A percentile compares a stretch with the other conserved stretches of the same genome.
phyloP scores from a whole-genome alignment of 1,140 invertebrate species.

The Druon quercuslanigerum region DNA sequence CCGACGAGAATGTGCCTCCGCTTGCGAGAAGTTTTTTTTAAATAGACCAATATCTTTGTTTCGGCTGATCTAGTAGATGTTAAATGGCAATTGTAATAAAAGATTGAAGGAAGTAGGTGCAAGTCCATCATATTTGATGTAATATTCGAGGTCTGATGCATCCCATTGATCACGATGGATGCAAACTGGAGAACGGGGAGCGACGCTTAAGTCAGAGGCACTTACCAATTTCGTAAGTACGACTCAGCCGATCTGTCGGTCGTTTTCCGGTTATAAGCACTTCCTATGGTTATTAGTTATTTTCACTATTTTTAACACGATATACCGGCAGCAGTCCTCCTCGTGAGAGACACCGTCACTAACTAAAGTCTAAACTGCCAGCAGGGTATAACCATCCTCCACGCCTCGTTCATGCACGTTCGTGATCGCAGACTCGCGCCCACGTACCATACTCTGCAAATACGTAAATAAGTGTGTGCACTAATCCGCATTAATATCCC shows the following conservation, averaged over 20 bases:
- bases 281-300: not conserved
- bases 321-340: conserved; percentile 54
- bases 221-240: conserved; percentile 55
- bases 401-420: conserved; percentile 20
- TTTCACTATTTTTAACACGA: conserved; percentile 29
- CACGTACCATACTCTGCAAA: conserved; percentile 23
- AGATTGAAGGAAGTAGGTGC: too few relatives aligned
- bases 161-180: too few relatives aligned
- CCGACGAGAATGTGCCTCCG: too few relatives aligned
- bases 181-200: too few relatives aligned
- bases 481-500: conserved; percentile 24
- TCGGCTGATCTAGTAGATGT: too few relatives aligned
- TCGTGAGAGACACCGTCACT: conserved; percentile 70
- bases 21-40: too few relatives aligned
- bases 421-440: conserved; percentile 32
- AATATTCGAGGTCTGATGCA: too few relatives aligned
- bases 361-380: conserved; percentile 59
- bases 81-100: too few relatives aligned
- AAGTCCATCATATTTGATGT: too few relatives aligned
- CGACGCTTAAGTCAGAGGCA: not conserved
- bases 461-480: not conserved
- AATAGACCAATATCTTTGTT: too few relatives aligned
- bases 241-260: conserved; percentile 33
- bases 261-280: conserved; percentile 28
- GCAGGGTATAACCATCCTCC: not conserved